These are phyloP conservation scores for Sarcophaga rosellei DNA, from an alignment of 2,888 invertebrate species.

Conservation along the genomic window DNA sequence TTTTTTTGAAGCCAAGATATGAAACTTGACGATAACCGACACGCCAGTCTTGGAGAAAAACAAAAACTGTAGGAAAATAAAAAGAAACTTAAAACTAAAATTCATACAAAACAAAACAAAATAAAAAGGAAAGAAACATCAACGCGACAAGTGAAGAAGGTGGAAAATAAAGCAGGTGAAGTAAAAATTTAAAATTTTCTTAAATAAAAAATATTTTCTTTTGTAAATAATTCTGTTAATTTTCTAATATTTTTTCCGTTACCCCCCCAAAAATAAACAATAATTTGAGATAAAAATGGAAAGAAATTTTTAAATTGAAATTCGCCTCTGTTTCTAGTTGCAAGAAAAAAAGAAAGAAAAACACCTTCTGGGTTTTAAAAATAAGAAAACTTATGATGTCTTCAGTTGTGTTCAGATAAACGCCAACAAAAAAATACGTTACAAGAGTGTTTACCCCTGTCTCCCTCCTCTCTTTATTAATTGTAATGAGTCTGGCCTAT, in stretches of 20 bases:
- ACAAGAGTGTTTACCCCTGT: background rate
- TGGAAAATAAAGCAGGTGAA: constrained; percentile 55
- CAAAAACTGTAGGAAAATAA: constrained; percentile 2
- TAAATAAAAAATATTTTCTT: constrained; percentile 14
- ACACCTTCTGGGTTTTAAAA: constrained; percentile 60
- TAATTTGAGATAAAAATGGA: constrained; percentile 17
- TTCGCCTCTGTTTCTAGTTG: background rate
- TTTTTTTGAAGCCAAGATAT: constrained; percentile 56
- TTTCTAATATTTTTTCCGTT: constrained; percentile 4
- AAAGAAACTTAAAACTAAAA: constrained; percentile 9
- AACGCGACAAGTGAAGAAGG: constrained; percentile 62
- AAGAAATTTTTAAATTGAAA: constrained; percentile 23
- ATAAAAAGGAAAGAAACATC: constrained; percentile 20
- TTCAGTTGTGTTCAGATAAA: constrained; percentile 45
- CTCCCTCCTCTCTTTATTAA: background rate
- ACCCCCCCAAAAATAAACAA: constrained; percentile 35
- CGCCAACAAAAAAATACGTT: constrained; percentile 8
- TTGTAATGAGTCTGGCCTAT: constrained; percentile 29
- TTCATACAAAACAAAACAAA: background rate
- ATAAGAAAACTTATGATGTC: background rate
- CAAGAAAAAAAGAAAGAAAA: constrained; percentile 7
- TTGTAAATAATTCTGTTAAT: background rate
- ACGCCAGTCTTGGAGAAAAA: constrained; percentile 41
- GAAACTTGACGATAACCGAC: constrained; percentile 63
- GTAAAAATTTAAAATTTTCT: background rate